These are phyloP conservation scores for Marasmarcha lunaedactyla DNA, from an alignment of 2,888 invertebrate species.

Conservation along the genomic window DNA sequence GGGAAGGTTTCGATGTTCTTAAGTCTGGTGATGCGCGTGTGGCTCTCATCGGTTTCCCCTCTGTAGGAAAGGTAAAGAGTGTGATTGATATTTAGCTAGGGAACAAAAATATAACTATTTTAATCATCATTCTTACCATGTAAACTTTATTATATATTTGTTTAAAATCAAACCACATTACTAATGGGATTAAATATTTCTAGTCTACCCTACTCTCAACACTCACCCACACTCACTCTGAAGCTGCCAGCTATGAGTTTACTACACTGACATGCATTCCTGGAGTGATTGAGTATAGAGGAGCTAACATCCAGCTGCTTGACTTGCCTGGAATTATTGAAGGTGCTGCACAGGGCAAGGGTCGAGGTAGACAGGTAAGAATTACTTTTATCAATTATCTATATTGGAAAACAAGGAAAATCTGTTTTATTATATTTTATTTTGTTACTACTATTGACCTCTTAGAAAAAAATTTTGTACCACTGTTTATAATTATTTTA, in stretches of 20 bases:
- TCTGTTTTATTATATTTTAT: constrained; percentile 3
- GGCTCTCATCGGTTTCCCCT: constrained; percentile 98
- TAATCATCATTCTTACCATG: constrained; percentile 1
- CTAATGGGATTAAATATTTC: constrained; percentile 23
- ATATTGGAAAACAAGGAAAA: too few relatives aligned
- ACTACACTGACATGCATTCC: constrained; percentile 99
- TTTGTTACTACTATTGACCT: neutral
- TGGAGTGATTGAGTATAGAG: constrained; percentile 98
- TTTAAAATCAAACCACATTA: too few relatives aligned
- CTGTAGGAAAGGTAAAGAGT: constrained; percentile 87
- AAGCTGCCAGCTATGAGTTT: constrained; percentile 98
- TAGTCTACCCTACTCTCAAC: constrained; percentile 95
- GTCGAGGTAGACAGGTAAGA: constrained; percentile 84
- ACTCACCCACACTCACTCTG: constrained; percentile 95
- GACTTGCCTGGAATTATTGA: constrained; percentile 99
- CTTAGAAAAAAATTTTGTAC: too few relatives aligned
- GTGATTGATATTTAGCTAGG: too few relatives aligned
- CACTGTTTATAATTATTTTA: too few relatives aligned
- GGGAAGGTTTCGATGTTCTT: constrained; percentile 98
- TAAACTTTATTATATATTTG: constrained; percentile 6
- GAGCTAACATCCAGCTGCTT: constrained; percentile 97
- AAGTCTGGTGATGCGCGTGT: constrained; percentile 99
- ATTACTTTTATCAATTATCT: too few relatives aligned
- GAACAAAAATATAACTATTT: constrained; percentile 1
- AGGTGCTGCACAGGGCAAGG: constrained; percentile 95